Evolutionary conservation across 1,140 invertebrate species (phyloP), one percentile per base, ranked within the genome.

Genomic region (Aphaenogaster ashmeadi): DNA sequence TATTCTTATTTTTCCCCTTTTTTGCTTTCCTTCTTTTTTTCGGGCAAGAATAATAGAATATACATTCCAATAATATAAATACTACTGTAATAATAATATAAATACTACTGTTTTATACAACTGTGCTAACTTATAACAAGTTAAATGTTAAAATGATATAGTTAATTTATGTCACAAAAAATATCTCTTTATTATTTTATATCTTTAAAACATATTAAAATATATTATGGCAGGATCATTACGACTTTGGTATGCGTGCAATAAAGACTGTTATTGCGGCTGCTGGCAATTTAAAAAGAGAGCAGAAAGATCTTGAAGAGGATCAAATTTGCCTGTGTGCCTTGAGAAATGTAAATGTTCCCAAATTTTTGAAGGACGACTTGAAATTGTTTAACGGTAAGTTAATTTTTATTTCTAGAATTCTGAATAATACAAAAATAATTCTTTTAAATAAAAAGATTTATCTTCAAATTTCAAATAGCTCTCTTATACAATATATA

Each of bases 361-460:
- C 97, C 0, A 98, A 98, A 90, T 98, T 98, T 93, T 94, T 98
- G 21, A 96, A 96, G 62, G 96, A 97, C 79, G 97, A 98, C 93
- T 94, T 98, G 36, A 97, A 96, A 74, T 93, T 98, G 13, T 98
- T 98, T 75, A 95, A 96, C 72, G 96, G 96, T 96, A 92, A 92
- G 69, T 80, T 33, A 38, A 18, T 15, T 27, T 74, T 66, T 11
- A 27, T 33, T 11, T n/a, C 5, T 27, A 47, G 4, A 67, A 54
- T 18, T 66, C 21, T 47, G 11, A 33, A n/a, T 71, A 52, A 18
- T 52, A 18, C 15, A 18, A 3, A 52, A 52, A 52, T 52, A 52
- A 18, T 52, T 52, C 21, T 52, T 52, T 52, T 52, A 18, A 52
- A 3, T 52, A 52, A 52, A 52, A 52, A 18, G 0, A 50, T 50